These are phyloP conservation scores for Knipowitschia caucasica DNA, from an alignment of 2,797 vertebrate species.

Conservation along the genomic window DNA sequence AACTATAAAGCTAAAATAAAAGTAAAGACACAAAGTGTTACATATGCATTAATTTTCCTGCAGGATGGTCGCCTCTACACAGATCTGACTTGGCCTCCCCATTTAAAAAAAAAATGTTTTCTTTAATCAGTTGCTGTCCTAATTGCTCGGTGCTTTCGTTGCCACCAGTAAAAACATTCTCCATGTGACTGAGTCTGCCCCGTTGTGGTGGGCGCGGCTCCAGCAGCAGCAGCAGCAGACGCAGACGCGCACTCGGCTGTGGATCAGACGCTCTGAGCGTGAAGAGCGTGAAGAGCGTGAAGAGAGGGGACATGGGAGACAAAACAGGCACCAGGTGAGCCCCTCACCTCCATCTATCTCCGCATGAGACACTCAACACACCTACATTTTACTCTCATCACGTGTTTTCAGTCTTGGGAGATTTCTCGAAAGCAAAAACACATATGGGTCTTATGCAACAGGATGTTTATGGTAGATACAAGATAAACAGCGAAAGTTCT, in stretches of 20 bases:
- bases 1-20: neutral
- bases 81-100: neutral
- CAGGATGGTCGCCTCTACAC: neutral
- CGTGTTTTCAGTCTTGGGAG: no score
- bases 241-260: neutral
- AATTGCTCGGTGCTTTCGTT: no score
- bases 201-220: constrained; percentile 8
- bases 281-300: neutral
- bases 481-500: constrained; percentile 2
- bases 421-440: neutral
- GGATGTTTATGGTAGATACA: constrained; percentile 8
- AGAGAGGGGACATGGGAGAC: constrained; percentile 35
- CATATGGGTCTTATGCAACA: constrained; percentile 6
- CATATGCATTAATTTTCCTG: no score
- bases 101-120: no score
- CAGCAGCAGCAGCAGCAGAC: neutral
- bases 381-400: neutral
- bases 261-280: constrained; percentile 1
- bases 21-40: no score
- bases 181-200: no score
- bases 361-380: neutral
- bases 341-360: fast-evolving
- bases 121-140: no score
- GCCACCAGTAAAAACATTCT: no score
- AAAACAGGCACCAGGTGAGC: constrained; percentile 42